Base-by-base conservation (phyloP, 2,113 vertebrate species). In the Siphamia tubifer region DNA sequence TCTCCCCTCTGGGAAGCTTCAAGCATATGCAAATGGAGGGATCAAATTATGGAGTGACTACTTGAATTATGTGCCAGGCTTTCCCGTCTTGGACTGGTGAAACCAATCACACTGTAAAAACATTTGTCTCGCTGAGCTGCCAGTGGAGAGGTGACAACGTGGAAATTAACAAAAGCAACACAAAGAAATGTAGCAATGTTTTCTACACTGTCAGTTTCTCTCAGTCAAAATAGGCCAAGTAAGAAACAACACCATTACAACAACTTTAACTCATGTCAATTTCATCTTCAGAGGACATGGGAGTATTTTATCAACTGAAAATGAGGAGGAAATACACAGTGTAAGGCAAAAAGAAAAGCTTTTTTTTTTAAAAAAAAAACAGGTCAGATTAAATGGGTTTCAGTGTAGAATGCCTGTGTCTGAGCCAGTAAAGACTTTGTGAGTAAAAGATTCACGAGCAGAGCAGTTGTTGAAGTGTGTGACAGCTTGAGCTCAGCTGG, bases 1-100 rank as follows among this genome's bases (percentile, higher is more conserved):
- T 70, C 28, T 60, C 42, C 81, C 79, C 47, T 48, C 54, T 57
- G 78, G 79, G 43, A 79, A 9, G 16, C 43, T 43, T 38, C 45
- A 42, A 57, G 43, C 30, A 24, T 57, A 69, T 68, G 79, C 77
- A 88, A 74, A 87, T 62, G 6, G 20, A 16, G 42, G 54, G 68
- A 78, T 77, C 64, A 58, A 79, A 84, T 89, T 78, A 86, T 20
- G 28, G 53, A 71, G 49, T 67, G 68, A 55, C 67, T 69, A 27
- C 58, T 57, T 0, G 20, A 58, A 64, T 70, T 70, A 77, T 48
- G 31, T 6, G 25, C 44, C 67, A 61, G 64, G 38, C 54, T 58
- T 64, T 30, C 45, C 57, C 55, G 63, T 32, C 44, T 56, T 2
- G 49, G 40, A 23, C 68, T 73, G 65, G 72, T 63, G 28, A 56